Base-by-base conservation (phyloP, 2,888 invertebrate species). In the Bursaphelenchus okinawaensis region DNA sequence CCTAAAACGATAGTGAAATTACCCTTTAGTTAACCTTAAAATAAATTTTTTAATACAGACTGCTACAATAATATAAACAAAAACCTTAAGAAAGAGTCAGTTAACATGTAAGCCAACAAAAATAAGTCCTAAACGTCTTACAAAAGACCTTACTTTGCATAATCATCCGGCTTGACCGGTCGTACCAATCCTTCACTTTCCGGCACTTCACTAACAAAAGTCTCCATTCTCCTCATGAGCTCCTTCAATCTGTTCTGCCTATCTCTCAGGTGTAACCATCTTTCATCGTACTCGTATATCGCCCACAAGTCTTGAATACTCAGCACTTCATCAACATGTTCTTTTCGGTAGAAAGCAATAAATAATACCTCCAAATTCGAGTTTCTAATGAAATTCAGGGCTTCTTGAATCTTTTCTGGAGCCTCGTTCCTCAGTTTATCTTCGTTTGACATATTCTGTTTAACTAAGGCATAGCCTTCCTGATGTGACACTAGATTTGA, bases 281-380 rank as follows among this genome's bases (percentile, higher is more conserved):
- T 92, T 61, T 91, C 92, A 83, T 96, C 95, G 83, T 88, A 92
- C 80, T 91, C 90, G 85, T 93, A 96, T n/a, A 98, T 90, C 83
- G 91, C 92, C 98, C 98, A 99, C 28, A 98, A 85, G 82, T 98
- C 96, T 78, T 92, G 92, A 61, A 94, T 92, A 74, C 89, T 91
- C 23, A 98, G 85, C 80, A 68, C 24, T 4, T 56, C 40, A 19
- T 76, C 68, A 0, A 96, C 92, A 78, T 93, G 93, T 84, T 99
- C 98, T 84, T 98, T 98, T 26, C 96, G 88, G 83, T 98, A 99
- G 84, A 94, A 95, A 0, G 93, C 93, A 77, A 98, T 98, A 84
- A 98, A 98, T 0, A 98, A 96, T 52, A 96, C 94, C 86, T 98
- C 96, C 72, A 93, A 86, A 56, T 91, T 90, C 81, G 94, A 92